Base-by-base conservation (phyloP, 2,888 invertebrate species). In the Dasysyrphus tricinctus region DNA sequence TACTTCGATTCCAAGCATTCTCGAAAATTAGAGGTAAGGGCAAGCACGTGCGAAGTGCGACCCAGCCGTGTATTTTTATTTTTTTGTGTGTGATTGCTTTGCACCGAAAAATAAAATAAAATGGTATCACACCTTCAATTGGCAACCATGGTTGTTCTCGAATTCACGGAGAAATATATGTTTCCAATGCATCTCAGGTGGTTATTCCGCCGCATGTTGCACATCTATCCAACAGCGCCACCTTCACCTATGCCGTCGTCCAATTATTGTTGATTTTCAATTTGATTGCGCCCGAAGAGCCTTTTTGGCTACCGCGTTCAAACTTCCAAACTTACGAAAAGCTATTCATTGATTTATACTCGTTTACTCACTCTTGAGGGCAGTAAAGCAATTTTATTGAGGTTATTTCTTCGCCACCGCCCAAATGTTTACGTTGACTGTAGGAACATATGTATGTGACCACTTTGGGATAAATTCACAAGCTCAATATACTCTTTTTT, bases 201-300 rank as follows among this genome's bases (percentile, higher is more conserved):
- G 77, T 75, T 79, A 61, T 65, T 78, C 47, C 37, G 65, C 75
- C 72, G 86, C 86, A 81, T 78, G 51, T 56, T 67, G 72, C 69
- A 69, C 57, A 57, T 51, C 24, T 19, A 67, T 24, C 29, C 44
- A 39, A 56, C 14, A 32, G 47, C 51, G 29, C 51, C 44, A 51
- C 54, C 69, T 24, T 24, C 37, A 34, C 16, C 59, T 12, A 37
- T 37, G 4, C 57, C 19, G 34, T 37, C 59, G 19, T 39, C 37
- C 19, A 61, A 61, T 61, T 77, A 67, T 82, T 86, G 86, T 86
- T 86, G 86, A 86, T 86, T 86, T 86, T 86, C 86, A 86, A 86
- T 86, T 82, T 86, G 86, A 86, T 79, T 79, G 9, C 42, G 82
- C 86, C 82, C 32, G 44, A 14, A 86, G 78, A 57, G 51, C 9